Percentiles rank a stretch among this genome's conserved stretches.
Evolutionary conservation across 2,113 vertebrate genomes (phyloP).

Genomic region (Hippocampus abdominalis): DNA sequence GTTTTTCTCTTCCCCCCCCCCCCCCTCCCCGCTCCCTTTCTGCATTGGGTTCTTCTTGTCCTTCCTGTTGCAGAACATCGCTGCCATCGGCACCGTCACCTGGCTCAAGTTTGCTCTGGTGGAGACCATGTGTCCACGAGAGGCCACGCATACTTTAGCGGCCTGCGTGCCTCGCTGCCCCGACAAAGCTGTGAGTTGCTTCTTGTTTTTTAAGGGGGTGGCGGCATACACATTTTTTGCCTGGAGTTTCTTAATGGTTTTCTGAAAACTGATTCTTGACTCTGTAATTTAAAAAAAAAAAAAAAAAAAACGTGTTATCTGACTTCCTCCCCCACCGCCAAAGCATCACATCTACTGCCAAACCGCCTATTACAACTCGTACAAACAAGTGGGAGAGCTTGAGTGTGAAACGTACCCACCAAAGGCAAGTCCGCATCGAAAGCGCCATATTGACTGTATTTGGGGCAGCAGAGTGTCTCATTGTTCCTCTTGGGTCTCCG

Average conservation of each 20-base stretch:
- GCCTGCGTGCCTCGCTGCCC: constrained; percentile 2
- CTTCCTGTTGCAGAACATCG: neutral
- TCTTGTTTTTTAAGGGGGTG: too few relatives aligned
- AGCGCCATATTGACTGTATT: too few relatives aligned
- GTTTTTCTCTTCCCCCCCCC: neutral
- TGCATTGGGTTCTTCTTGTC: too few relatives aligned
- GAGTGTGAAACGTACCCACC: neutral
- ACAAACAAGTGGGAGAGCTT: neutral
- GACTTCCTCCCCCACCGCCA: too few relatives aligned
- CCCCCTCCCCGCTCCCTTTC: neutral
- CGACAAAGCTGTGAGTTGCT: neutral
- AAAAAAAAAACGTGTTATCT: too few relatives aligned
- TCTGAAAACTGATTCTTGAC: neutral
- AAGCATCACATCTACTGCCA: neutral
- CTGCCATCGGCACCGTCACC: neutral
- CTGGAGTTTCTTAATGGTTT: too few relatives aligned
- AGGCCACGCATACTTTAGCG: neutral
- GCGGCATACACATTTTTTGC: too few relatives aligned
- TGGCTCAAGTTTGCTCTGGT: neutral
- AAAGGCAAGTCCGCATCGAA: neutral
- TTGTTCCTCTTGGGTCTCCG: neutral
- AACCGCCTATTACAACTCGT: neutral
- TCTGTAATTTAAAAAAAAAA: too few relatives aligned
- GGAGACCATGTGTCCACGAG: neutral
- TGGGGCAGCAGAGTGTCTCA: neutral